These are phyloP conservation scores for Acridotheres tristis DNA, from an alignment of 2,797 vertebrate species.

Conservation along the genomic window DNA sequence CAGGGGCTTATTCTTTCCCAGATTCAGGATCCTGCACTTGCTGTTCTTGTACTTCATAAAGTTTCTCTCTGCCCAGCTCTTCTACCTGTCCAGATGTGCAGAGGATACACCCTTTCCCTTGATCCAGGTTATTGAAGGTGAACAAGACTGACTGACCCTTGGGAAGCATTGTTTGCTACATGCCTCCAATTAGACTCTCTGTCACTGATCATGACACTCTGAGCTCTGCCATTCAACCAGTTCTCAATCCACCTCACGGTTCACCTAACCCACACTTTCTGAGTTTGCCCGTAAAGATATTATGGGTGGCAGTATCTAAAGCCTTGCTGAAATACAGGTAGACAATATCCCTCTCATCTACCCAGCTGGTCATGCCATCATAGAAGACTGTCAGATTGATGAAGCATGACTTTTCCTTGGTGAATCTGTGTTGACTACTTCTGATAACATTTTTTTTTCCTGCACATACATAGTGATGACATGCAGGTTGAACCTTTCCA, in stretches of 20 bases:
- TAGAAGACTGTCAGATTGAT: background rate
- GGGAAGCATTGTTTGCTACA: background rate
- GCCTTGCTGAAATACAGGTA: background rate
- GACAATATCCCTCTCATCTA: background rate
- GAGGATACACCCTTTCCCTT: background rate
- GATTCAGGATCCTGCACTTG: background rate
- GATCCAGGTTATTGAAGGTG: background rate
- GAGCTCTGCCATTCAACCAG: background rate
- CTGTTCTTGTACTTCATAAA: background rate
- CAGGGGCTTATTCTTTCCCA: background rate
- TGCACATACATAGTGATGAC: background rate
- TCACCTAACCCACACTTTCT: background rate
- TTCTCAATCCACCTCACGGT: background rate
- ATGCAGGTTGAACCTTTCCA: background rate
- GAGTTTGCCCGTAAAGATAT: background rate
- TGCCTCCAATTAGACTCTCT: background rate
- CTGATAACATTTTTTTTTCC: background rate
- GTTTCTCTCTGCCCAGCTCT: background rate
- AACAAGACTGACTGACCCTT: background rate
- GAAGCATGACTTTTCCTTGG: background rate
- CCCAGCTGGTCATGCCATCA: background rate
- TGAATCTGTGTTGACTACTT: background rate
- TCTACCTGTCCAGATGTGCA: too few relatives aligned
- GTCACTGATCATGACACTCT: background rate
- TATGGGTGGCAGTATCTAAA: background rate